A percentile compares a stretch with the other conserved stretches of the same genome.
Conservation (phyloP, 2,888 invertebrate species). For the Nomada ferruginata region DNA sequence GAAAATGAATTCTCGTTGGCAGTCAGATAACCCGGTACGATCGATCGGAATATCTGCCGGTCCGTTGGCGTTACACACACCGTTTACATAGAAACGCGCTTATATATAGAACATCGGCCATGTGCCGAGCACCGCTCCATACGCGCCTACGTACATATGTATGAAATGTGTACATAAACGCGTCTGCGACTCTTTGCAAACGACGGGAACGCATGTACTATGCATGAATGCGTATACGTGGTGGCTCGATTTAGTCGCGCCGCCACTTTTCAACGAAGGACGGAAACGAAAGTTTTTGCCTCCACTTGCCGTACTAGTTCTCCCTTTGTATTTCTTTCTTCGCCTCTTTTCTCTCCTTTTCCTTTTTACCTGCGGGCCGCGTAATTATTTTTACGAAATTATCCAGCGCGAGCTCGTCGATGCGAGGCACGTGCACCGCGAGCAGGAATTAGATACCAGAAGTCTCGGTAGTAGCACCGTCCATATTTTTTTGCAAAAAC, state of each 20-base stretch:
- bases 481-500: too few relatives aligned
- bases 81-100: conserved; percentile 64
- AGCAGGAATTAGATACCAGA: too few relatives aligned
- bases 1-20: conserved; percentile 79
- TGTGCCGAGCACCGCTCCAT: conserved; percentile 43
- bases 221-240: conserved; percentile 69
- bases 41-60: conserved; percentile 79
- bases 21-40: conserved; percentile 78
- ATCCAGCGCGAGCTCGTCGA: too few relatives aligned
- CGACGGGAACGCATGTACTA: conserved; percentile 65
- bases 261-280: conserved; percentile 46
- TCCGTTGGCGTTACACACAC: conserved; percentile 69
- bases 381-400: neutral
- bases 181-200: conserved; percentile 66
- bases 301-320: conserved; percentile 4
- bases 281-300: conserved; percentile 38
- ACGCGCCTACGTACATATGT: conserved; percentile 4
- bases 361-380: neutral
- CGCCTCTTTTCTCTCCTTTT: neutral
- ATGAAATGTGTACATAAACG: conserved; percentile 51
- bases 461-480: too few relatives aligned
- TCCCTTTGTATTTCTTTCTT: conserved; percentile 1
- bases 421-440: too few relatives aligned
- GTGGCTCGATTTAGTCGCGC: conserved; percentile 63
- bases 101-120: conserved; percentile 64